Base-by-base conservation (phyloP, 2,113 vertebrate genomes). In the Varanus komodoensis region DNA sequence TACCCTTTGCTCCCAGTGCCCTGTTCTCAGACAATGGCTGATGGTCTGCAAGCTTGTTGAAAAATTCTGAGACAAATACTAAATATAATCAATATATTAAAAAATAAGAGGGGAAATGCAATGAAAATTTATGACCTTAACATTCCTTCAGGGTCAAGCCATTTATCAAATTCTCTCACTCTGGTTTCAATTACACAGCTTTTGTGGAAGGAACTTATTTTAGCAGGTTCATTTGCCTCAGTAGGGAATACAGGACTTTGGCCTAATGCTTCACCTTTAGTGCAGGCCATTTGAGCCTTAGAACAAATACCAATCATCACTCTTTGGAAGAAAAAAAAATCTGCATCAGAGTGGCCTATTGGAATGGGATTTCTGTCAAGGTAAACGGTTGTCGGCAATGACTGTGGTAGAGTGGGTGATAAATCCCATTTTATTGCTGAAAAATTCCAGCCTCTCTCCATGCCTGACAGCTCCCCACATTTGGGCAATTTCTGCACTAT, bases 201-300 rank as follows among this genome's bases (percentile, higher is more conserved):
- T 98, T 98, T 98, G 98, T 98, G 98, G 98, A 98, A 98, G 98
- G 98, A 97, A 97, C 98, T 98, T 98, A 97, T 98, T 99, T 98
- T 98, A 99, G 99, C 98, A 99, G 99, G 98, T 99, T 99, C 98
- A 99, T 99, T 99, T 99, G 98, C 98, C 98, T 98, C 98, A 97
- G 98, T 98, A 95, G 98, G 98, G 98, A 98, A 98, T 97, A 98
- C 96, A 98, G 97, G 97, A 97, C 96, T 98, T 97, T 97, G 97
- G 97, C 97, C 97, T 97, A 97, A 98, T 97, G 96, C 96, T 96
- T 97, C 97, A 96, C 97, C 98, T 97, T 97, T 95, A 97, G 96
- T 96, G 95, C 97, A 97, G 97, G 95, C 97, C 97, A 97, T 97
- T 97, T 97, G 97, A 97, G 97, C 97, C 97, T 98, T 97, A 97